Evolutionary conservation across 1,140 invertebrate species (phyloP), one percentile per base, ranked within the genome.

Genomic region (Brachionus rubens): DNA sequence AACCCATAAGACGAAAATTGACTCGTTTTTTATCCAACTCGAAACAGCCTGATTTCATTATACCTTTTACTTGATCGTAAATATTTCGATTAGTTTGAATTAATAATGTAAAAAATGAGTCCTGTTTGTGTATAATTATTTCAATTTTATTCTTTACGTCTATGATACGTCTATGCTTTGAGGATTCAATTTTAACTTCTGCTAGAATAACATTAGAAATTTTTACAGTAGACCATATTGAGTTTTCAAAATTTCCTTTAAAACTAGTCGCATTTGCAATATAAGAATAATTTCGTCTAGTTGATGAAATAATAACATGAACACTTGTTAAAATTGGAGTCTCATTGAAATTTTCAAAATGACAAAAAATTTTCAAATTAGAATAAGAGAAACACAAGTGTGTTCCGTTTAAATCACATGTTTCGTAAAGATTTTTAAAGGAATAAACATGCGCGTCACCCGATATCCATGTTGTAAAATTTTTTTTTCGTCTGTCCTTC

Each of bases 401-500:
- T 16, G 33, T 30, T n/a, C 54, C 54, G 33, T 36, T 30, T 16
- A 59, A 16, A 36, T 19, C 21, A 21, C 54, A 59, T 40, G 26
- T 33, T 36, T 59, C 54, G 19, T 59, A 36, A 1, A 59, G 16
- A 28, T 36, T 59, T 16, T 21, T 30, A 36, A 59, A 59, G 3
- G 54, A 59, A n/a, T 59, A 59, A 26, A 59, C 19, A 33, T 59
- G 54, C 12, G 16, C 7, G 30, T 59, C 54, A 3, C 54, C 54
- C 19, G 54, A 59, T 33, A 59, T 6, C 54, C 54, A 59, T 2
- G 54, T 59, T 16, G 30, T 33, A 33, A 59, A 59, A 10, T 59
- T 59, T 36, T 59, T 59, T 36, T 33, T 59, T 10, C 54, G 28
- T 16, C 30, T 36, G 21, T 59, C 54, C 4, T 16, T 59, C 19